Conservation (phyloP, 2,888 invertebrate genomes). For the Thymelicus acteon region DNA sequence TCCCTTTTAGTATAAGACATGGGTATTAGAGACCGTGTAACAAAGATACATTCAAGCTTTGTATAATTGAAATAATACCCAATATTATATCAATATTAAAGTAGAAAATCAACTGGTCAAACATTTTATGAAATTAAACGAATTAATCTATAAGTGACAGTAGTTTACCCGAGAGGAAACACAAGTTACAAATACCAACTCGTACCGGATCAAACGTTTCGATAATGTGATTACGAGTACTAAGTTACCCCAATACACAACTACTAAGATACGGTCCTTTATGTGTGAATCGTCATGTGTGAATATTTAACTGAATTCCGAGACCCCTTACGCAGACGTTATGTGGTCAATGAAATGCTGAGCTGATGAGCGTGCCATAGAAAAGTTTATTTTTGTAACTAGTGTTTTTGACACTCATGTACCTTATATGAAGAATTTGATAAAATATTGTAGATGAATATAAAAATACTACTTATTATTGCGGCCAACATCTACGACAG, state of each 20-base stretch:
- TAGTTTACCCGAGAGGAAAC: background rate
- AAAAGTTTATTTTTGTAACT: no score
- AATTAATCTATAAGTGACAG: background rate
- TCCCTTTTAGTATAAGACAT: no score
- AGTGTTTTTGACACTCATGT: no score
- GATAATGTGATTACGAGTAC: slow-evolving; percentile 6
- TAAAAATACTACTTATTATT: no score
- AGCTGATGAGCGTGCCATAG: no score
- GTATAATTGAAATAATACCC: no score
- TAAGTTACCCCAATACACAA: background rate
- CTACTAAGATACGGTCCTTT: background rate
- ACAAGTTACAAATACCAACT: background rate
- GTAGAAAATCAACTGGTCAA: background rate
- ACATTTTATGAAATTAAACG: background rate
- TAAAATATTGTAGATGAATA: no score
- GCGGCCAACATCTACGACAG: no score
- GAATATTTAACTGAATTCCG: background rate
- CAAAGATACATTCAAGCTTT: no score
- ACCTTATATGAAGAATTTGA: no score
- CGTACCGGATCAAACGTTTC: slow-evolving; percentile 2
- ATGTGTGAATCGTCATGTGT: background rate
- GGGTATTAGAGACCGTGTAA: no score
- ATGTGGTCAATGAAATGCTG: background rate
- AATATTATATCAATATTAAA: no score
- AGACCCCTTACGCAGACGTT: background rate